phyloP scores from a whole-genome alignment of 2,113 vertebrate genomes.

The Prolemur simus region DNA sequence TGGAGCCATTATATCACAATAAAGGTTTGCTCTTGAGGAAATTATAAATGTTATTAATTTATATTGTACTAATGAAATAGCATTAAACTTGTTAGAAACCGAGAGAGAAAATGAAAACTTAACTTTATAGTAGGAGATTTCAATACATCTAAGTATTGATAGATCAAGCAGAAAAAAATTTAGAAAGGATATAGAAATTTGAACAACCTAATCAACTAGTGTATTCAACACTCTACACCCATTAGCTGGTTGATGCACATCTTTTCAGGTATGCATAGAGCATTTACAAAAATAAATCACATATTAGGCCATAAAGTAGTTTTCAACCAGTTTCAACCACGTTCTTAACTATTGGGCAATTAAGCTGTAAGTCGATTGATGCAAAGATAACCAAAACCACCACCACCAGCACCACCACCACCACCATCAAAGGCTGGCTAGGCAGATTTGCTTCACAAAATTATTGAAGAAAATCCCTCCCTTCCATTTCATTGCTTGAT shows the following conservation, averaged over 20 bases:
- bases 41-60: not conserved
- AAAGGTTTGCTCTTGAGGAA: not conserved
- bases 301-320: not conserved
- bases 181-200: not conserved
- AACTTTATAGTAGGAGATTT: not conserved
- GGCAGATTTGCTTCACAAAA: not conserved
- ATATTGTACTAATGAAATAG: not conserved
- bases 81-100: not conserved
- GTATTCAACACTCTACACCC: not conserved
- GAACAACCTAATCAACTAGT: not conserved
- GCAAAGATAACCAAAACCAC: not conserved
- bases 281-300: not conserved
- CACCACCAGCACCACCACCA: not conserved
- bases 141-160: not conserved
- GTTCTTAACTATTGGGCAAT: not conserved
- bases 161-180: not conserved
- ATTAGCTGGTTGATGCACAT: not conserved
- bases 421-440: not conserved
- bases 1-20: not conserved
- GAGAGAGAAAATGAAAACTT: constrained; percentile 23
- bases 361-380: not conserved
- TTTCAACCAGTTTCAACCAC: not conserved
- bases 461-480: not conserved
- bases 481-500: not conserved
- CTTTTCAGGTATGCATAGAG: not conserved